A percentile compares a stretch with the other conserved stretches of the same genome.
Conservation (phyloP, 23 tunicate genomes). For the Styela clava region DNA sequence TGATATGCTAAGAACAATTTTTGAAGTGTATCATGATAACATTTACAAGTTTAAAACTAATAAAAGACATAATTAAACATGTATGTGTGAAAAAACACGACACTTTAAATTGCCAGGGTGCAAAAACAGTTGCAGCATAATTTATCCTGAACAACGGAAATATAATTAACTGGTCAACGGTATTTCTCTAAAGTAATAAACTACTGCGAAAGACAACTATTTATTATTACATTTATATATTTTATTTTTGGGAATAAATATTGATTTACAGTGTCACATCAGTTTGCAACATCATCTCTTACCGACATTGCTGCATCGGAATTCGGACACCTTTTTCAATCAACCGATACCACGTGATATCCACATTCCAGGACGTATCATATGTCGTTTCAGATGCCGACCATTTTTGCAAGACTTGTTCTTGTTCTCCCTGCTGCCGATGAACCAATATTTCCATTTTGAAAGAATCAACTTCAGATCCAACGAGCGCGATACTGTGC, state of each 20-base stretch:
- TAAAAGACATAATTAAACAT: too few species aligned
- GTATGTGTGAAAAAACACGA: too few species aligned
- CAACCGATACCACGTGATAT: conserved; percentile 20
- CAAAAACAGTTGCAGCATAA: too few species aligned
- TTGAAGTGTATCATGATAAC: too few species aligned
- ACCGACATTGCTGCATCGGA: conserved; percentile 32
- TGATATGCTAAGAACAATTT: too few species aligned
- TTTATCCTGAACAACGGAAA: too few species aligned
- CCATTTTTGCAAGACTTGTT: conserved; percentile 14
- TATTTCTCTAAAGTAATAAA: too few species aligned
- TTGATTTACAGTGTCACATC: not conserved
- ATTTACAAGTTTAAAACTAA: too few species aligned
- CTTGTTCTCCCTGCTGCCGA: conserved; percentile 8
- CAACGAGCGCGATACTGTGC: conserved; percentile 5
- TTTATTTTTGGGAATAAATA: not conserved
- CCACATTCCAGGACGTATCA: conserved; percentile 17
- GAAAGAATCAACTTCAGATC: not conserved
- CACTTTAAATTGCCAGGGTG: too few species aligned
- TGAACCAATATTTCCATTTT: conserved; percentile 21
- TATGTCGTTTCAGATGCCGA: not conserved
- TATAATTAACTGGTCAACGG: too few species aligned
- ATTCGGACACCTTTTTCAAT: conserved; percentile 25
- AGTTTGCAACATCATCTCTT: not conserved
- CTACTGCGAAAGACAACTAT: too few species aligned
- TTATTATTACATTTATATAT: too few species aligned